Evolutionary conservation across 2,797 vertebrate genomes (phyloP).

Genomic region (Neosalanx taihuensis): DNA sequence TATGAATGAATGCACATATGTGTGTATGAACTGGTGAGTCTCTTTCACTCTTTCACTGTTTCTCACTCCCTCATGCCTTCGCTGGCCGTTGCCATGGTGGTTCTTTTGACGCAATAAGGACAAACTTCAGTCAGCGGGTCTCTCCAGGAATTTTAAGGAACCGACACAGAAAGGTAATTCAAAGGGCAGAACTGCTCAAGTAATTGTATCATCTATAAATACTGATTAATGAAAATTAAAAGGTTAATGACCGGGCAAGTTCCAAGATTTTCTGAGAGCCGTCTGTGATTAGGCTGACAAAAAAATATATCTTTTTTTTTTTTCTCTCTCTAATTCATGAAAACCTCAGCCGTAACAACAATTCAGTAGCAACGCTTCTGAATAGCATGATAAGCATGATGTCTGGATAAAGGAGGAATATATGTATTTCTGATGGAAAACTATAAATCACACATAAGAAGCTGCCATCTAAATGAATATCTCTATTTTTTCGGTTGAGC

Average conservation of each 20-base stretch:
- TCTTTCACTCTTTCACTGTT: neutral
- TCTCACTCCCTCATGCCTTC: neutral
- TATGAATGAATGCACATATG: no score
- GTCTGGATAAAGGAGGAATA: slow-evolving; percentile 24
- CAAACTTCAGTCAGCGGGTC: slow-evolving; percentile 49
- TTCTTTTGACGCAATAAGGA: slow-evolving; percentile 44
- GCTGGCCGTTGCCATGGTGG: slow-evolving; percentile 22
- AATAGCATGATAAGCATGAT: slow-evolving; percentile 37
- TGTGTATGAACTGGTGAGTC: no score
- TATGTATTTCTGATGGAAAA: slow-evolving; percentile 34
- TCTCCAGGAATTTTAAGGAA: slow-evolving; percentile 49
- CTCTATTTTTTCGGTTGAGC: slow-evolving; percentile 46
- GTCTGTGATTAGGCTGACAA: slow-evolving; percentile 28
- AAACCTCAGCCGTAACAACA: slow-evolving; percentile 23
- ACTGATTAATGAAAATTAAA: slow-evolving; percentile 56
- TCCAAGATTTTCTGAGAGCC: slow-evolving; percentile 38
- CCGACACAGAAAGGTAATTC: slow-evolving; percentile 46
- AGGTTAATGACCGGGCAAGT: slow-evolving; percentile 56
- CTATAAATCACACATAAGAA: slow-evolving; percentile 28
- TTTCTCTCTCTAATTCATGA: slow-evolving; percentile 17
- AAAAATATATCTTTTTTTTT: slow-evolving; percentile 8
- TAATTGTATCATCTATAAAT: slow-evolving; percentile 59
- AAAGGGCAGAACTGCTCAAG: slow-evolving; percentile 28
- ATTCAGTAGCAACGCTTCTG: slow-evolving; percentile 19
- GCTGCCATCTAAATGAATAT: slow-evolving; percentile 50